phyloP scores from a whole-genome alignment of 2,113 vertebrate species.

The Loxodonta africana region DNA sequence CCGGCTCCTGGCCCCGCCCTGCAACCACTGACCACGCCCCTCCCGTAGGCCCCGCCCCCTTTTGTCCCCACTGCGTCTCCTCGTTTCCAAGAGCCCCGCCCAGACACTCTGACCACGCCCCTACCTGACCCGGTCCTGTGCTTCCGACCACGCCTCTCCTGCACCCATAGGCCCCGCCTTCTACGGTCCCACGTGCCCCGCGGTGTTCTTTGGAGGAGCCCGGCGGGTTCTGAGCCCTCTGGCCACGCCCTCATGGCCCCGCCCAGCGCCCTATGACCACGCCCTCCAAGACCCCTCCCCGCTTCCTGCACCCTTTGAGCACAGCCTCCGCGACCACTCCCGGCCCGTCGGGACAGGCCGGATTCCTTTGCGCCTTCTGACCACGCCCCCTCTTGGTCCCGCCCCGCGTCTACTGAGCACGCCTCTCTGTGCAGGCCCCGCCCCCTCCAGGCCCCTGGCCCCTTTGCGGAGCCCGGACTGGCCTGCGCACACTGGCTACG shows the following conservation, averaged over 20 bases:
- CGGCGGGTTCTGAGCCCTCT: background rate
- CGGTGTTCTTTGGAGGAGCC: background rate
- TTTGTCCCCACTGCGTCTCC: background rate
- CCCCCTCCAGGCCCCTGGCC: background rate
- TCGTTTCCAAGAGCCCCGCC: background rate
- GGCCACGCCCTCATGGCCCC: background rate
- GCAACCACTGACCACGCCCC: background rate
- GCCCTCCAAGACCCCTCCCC: background rate
- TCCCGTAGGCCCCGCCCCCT: background rate
- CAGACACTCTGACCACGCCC: background rate
- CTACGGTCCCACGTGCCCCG: background rate
- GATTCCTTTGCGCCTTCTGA: background rate
- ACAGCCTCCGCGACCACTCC: background rate
- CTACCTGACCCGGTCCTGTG: background rate
- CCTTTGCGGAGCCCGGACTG: fast-evolving
- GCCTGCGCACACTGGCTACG: conserved; percentile 35
- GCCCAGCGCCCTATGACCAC: background rate
- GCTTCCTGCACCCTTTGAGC: background rate
- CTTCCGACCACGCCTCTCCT: no score
- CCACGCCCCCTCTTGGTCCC: background rate
- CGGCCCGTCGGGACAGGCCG: no score
- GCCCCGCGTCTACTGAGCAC: no score
- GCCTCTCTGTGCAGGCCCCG: no score
- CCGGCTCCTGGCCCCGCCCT: background rate
- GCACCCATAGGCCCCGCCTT: background rate